phyloP scores from a whole-genome alignment of 1,140 invertebrate genomes.

The Anoplophora glabripennis region DNA sequence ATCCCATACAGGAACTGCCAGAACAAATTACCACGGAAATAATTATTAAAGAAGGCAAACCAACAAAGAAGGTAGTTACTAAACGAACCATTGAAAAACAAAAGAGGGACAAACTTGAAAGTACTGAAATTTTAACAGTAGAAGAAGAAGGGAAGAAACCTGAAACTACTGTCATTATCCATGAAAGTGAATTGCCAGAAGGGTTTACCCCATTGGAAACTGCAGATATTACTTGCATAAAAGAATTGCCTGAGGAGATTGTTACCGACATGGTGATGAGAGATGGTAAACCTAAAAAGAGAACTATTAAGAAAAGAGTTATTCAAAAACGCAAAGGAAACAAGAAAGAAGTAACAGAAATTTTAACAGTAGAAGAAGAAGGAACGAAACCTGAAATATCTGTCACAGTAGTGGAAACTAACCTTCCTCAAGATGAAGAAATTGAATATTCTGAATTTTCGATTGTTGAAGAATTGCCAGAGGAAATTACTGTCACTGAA shows the following conservation, averaged over 20 bases:
- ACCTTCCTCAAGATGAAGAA: conserved; percentile 22
- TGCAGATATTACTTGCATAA: conserved; percentile 37
- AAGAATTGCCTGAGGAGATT: conserved; percentile 44
- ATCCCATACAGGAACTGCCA: conserved; percentile 36
- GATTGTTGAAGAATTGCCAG: conserved; percentile 34
- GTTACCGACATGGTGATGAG: conserved; percentile 42
- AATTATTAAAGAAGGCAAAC: conserved; percentile 50
- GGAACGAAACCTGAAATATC: conserved; percentile 41
- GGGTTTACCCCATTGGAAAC: conserved; percentile 36
- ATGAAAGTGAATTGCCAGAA: conserved; percentile 32
- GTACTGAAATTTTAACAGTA: conserved; percentile 41
- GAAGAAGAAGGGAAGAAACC: conserved; percentile 47
- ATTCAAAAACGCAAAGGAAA: conserved; percentile 40
- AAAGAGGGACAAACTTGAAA: conserved; percentile 32
- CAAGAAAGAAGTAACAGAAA: conserved; percentile 45
- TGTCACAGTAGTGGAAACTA: conserved; percentile 37
- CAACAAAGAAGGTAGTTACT: conserved; percentile 43
- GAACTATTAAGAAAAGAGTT: conserved; percentile 32
- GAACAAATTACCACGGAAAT: conserved; percentile 46
- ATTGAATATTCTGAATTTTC: conserved; percentile 3
- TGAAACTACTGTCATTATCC: conserved; percentile 39
- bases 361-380: conserved; percentile 44
- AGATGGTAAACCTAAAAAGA: conserved; percentile 40
- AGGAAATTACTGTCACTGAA: conserved; percentile 49
- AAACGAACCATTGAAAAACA: conserved; percentile 45